These are phyloP conservation scores for Mythimna pallens DNA, from an alignment of 2,888 invertebrate genomes.

Conservation along the genomic window DNA sequence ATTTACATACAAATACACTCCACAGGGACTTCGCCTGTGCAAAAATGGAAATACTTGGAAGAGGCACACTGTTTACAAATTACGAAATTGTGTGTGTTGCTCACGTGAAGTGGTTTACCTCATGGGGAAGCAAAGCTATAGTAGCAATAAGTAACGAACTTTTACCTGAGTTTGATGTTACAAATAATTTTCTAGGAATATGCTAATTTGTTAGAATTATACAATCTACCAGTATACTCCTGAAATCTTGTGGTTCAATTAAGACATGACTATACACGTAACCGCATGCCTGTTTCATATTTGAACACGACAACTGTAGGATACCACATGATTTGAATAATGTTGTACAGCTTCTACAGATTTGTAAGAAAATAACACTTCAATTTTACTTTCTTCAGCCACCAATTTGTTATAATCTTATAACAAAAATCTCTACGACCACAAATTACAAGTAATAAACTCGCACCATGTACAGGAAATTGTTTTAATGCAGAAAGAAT, in stretches of 20 bases:
- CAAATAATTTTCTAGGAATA: constrained; percentile 2
- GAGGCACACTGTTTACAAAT: constrained; percentile 50
- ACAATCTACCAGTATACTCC: constrained; percentile 5
- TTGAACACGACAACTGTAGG: not conserved
- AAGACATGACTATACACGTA: constrained; percentile 4
- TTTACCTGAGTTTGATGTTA: not conserved
- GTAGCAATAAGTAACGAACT: constrained; percentile 3
- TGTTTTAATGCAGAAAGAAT: constrained; percentile 28
- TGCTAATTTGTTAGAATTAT: constrained; percentile 9
- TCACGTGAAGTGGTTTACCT: constrained; percentile 36
- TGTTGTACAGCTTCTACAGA: not conserved
- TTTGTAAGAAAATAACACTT: not conserved
- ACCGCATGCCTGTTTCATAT: constrained; percentile 1
- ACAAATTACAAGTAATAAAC: constrained; percentile 44
- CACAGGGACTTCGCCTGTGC: constrained; percentile 39
- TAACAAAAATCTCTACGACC: constrained; percentile 18
- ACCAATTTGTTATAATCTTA: constrained; percentile 10
- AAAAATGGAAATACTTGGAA: constrained; percentile 56
- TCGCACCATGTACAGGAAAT: constrained; percentile 33
- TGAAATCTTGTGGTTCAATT: constrained; percentile 12
- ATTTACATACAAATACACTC: constrained; percentile 70
- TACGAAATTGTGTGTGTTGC: constrained; percentile 41
- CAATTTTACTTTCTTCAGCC: constrained; percentile 2
- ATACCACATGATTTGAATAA: constrained; percentile 2
- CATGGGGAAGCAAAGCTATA: constrained; percentile 8